Base-by-base conservation (phyloP, 2,113 vertebrate species). In the Melanocharis versteri region DNA sequence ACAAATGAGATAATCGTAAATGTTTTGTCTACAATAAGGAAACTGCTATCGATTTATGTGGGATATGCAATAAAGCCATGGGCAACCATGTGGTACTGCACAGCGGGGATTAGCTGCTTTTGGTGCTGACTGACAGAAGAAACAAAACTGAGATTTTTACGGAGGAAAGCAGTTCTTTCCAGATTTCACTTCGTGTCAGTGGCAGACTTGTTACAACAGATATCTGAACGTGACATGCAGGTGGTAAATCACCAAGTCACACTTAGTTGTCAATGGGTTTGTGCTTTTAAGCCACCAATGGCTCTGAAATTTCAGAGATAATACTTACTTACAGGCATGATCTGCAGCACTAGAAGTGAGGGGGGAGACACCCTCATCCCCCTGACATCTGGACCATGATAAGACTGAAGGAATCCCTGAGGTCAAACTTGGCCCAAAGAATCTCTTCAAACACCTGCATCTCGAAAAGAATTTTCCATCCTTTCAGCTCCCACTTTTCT, bases 381-480 rank as follows among this genome's bases (percentile, higher is more conserved):
- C 42, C 66, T 88, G 79, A 95, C 87, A 73, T 93, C 75, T 94
- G 92, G 62, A 76, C 45, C 5, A 0, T 48, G 94, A 96, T 94
- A 96, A 96, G 75, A 90, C 68, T 0, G 2, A 91, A 95, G 44
- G 76, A 96, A 95, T 96, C 92, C 90, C 85, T 86, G 87, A 91
- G 87, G 87, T 91, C 87, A 94, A 91, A 83, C 70, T 96, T 94
- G 92, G 93, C 82, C 78, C 85, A 60, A 78, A 94, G 54, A 68
- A 70, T 88, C 86, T 56, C 47, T 90, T 94, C 68, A 80, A 70
- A 94, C 92, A 97, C 92, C 94, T 96, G 93, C 26, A 1, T 86
- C 76, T 92, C 92, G 56, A 94, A 95, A 95, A 79, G 90, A 96
- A 94, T 96, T 96, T 96, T 96, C 95, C 92, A 88, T 91, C 90